Conservation (phyloP, 2,797 vertebrate genomes). For the Phalloptychus januarius region DNA sequence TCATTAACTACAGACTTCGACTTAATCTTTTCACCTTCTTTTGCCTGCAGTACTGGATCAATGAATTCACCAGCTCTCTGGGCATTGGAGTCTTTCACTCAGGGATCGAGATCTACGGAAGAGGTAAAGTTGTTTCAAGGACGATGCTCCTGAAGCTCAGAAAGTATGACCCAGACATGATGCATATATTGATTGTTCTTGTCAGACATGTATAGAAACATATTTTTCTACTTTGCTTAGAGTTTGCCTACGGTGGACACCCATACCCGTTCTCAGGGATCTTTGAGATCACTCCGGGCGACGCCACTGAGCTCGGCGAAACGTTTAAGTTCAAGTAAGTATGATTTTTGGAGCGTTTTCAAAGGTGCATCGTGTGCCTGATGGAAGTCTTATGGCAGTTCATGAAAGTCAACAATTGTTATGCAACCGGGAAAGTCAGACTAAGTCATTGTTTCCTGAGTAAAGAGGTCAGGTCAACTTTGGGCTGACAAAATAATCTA, state of each 20-base stretch:
- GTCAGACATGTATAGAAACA: background rate
- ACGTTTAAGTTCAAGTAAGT: conserved; percentile 99
- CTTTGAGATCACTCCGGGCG: conserved; percentile 97
- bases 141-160: background rate
- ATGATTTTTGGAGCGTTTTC: background rate
- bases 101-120: conserved; percentile 97
- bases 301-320: conserved; percentile 96
- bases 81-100: conserved; percentile 99
- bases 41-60: conserved; percentile 95
- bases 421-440: background rate
- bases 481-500: background rate
- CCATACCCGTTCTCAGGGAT: conserved; percentile 99
- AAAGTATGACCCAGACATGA: background rate
- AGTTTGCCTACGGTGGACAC: conserved; percentile 99
- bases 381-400: background rate
- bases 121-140: conserved; percentile 84
- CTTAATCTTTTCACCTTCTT: conserved; percentile 3
- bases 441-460: background rate
- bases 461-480: background rate
- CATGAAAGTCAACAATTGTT: conserved; percentile 1
- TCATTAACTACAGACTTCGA: background rate
- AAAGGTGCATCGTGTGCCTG: background rate
- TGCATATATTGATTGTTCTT: background rate
- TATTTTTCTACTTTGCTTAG: conserved; percentile 68
- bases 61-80: conserved; percentile 96